Conservation (phyloP, 1,140 invertebrate genomes). For the Aphis craccivora region DNA sequence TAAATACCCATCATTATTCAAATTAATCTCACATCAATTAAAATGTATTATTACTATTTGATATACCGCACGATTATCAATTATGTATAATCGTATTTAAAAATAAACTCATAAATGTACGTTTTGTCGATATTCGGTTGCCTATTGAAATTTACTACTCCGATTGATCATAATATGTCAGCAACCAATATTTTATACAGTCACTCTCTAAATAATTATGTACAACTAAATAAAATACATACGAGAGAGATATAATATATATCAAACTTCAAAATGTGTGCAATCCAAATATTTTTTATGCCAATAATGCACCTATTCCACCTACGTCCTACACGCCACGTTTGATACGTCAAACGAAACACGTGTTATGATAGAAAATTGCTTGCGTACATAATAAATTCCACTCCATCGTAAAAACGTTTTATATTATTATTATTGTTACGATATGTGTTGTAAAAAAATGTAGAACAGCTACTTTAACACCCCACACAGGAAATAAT, state of each 20-base stretch:
- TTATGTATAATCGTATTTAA: not conserved
- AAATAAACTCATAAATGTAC: not conserved
- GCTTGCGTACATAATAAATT: not conserved
- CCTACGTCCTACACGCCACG: not conserved
- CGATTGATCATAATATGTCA: not conserved
- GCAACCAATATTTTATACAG: too few relatives aligned
- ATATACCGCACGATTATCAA: not conserved
- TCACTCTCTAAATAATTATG: not conserved
- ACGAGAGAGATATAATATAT: not conserved
- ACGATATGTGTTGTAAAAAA: not conserved
- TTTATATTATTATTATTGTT: not conserved
- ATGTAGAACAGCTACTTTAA: not conserved
- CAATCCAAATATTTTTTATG: not conserved
- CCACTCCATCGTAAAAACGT: not conserved
- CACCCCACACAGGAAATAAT: not conserved
- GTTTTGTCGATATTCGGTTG: slow-evolving; percentile 7
- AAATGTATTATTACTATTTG: not conserved
- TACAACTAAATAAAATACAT: not conserved
- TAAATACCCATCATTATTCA: not conserved
- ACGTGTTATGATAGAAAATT: not conserved
- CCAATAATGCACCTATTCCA: not conserved
- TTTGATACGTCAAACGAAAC: not conserved
- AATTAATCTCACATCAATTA: not conserved
- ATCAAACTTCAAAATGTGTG: not conserved
- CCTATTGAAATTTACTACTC: not conserved